A percentile compares a stretch with the other conserved stretches of the same genome.
Evolutionary conservation across 2,888 invertebrate species (phyloP).

Genomic region (Neocrepidodera transversa): DNA sequence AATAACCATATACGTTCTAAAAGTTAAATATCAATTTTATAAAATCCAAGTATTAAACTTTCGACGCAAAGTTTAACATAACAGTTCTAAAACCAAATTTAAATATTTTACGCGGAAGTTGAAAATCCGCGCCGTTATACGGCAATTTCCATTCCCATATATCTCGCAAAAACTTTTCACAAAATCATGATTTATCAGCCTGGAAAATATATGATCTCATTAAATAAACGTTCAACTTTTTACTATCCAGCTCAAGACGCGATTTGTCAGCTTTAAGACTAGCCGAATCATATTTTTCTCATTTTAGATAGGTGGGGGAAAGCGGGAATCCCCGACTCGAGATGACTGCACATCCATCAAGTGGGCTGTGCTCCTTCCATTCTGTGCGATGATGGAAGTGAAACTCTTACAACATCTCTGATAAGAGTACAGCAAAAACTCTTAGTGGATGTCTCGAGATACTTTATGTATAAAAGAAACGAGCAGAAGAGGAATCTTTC

Average conservation of each 20-base stretch:
- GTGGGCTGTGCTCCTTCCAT: conserved; percentile 45
- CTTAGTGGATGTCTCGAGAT: conserved; percentile 55
- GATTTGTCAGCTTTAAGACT: conserved; percentile 44
- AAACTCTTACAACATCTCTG: conserved; percentile 60
- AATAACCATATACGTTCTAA: too few species aligned
- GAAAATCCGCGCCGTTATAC: conserved; percentile 24
- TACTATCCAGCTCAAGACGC: conserved; percentile 42
- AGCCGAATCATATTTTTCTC: conserved; percentile 49
- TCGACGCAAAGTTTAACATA: too few species aligned
- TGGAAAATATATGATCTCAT: conserved; percentile 39
- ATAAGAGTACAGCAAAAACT: conserved; percentile 58
- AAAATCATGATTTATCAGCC: conserved; percentile 38
- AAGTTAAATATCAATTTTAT: too few species aligned
- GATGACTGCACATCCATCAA: conserved; percentile 57
- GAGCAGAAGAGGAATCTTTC: conserved; percentile 57
- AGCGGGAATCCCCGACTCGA: conserved; percentile 19
- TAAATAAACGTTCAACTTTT: conserved; percentile 45
- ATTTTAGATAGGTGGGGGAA: conserved; percentile 39
- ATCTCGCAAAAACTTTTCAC: conserved; percentile 25
- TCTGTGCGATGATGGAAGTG: conserved; percentile 60
- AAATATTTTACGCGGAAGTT: conserved; percentile 18
- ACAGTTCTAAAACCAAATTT: neutral
- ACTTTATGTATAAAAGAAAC: conserved; percentile 61
- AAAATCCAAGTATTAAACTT: too few species aligned
- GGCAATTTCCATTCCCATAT: conserved; percentile 28